Percentiles rank a stretch among this genome's conserved stretches.
phyloP scores from a whole-genome alignment of 2,113 vertebrate genomes.

The Neolamprologus sp. region DNA sequence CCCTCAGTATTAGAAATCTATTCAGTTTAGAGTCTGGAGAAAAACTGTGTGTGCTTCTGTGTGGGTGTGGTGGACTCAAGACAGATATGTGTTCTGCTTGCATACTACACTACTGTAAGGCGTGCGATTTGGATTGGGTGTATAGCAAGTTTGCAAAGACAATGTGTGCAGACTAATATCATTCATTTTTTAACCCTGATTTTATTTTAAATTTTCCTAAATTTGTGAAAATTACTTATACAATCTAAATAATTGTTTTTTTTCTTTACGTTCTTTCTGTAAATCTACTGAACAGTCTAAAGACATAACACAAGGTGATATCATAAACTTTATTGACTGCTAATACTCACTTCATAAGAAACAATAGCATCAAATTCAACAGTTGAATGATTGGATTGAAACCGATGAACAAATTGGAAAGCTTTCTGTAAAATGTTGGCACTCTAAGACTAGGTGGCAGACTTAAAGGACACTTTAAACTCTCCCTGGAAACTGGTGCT shows the following conservation, averaged over 20 bases:
- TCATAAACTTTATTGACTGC: not conserved
- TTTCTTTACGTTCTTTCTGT: not conserved
- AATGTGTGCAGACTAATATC: not conserved
- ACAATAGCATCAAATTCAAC: not conserved
- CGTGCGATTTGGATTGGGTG: not conserved
- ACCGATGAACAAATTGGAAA: not conserved
- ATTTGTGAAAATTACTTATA: not conserved
- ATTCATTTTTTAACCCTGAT: not conserved
- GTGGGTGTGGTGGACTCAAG: not conserved
- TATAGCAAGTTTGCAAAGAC: not conserved
- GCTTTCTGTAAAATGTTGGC: not conserved
- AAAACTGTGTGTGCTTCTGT: not conserved
- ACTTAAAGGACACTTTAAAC: not conserved
- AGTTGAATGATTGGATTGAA: not conserved
- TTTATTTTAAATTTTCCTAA: not conserved
- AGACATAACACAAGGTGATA: not conserved
- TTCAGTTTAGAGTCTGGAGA: not conserved
- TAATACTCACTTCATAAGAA: not conserved
- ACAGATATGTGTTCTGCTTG: not conserved
- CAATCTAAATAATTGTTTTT: not conserved
- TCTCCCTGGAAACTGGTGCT: not conserved
- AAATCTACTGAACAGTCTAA: not conserved
- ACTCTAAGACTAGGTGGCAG: not conserved
- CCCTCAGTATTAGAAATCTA: constrained; percentile 20
- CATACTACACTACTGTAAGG: not conserved